These are phyloP conservation scores for Cephus pygmeus DNA, from an alignment of 2,888 invertebrate species.

Conservation along the genomic window DNA sequence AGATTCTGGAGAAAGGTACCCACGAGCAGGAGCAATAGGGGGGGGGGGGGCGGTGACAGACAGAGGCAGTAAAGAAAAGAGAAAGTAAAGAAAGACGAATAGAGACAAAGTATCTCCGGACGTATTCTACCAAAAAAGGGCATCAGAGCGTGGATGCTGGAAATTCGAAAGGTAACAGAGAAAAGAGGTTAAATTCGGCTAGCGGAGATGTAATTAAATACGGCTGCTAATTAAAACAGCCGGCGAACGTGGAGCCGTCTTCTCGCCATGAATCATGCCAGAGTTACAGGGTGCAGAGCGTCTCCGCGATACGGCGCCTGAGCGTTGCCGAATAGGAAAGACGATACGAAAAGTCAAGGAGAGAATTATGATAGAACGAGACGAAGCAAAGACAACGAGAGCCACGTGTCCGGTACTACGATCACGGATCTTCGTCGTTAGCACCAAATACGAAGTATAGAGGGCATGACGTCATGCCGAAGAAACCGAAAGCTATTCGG, in stretches of 20 bases:
- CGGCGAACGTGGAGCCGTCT: constrained; percentile 19
- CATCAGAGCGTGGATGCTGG: constrained; percentile 12
- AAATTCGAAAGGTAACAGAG: constrained; percentile 5
- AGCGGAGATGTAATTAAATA: constrained; percentile 26
- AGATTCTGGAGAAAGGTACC: not conserved
- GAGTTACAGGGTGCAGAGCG: not conserved
- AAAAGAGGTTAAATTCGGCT: not conserved
- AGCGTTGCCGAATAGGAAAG: not conserved
- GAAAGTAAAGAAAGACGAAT: not conserved
- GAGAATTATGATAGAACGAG: not conserved
- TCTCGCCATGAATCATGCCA: constrained; percentile 23
- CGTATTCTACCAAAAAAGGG: constrained; percentile 1
- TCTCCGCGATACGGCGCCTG: not conserved
- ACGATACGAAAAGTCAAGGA: not conserved
- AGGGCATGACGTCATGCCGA: not conserved
- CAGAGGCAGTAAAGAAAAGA: not conserved
- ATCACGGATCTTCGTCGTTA: not conserved
- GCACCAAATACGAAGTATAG: not conserved
- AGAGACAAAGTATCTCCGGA: constrained; percentile 12
- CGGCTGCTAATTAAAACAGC: constrained; percentile 29
- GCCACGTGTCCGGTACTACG: too few species aligned
- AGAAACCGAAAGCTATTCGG: not conserved
- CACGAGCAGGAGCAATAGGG: not conserved
- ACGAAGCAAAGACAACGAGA: too few species aligned
- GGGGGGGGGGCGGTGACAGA: not conserved